phyloP scores from a whole-genome alignment of 2,797 vertebrate species.

The Helostoma temminkii region DNA sequence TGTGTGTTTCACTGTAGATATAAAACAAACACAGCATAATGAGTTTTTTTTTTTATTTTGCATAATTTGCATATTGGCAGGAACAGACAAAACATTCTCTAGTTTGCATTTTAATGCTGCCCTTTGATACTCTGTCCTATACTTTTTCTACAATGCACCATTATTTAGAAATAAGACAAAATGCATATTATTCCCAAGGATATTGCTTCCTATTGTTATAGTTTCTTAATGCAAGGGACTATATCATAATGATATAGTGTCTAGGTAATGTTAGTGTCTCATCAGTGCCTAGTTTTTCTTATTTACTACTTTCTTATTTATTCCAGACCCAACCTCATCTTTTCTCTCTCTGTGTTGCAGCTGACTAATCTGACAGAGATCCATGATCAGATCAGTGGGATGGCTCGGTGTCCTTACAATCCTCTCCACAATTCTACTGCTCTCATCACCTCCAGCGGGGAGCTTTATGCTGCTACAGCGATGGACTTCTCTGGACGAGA shows the following conservation, averaged over 20 bases:
- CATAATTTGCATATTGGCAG: slow-evolving; percentile 71
- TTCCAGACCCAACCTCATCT: neutral
- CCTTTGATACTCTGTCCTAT: slow-evolving; percentile 56
- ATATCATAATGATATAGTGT: neutral
- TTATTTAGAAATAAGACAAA: slow-evolving; percentile 41
- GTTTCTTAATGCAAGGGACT: slow-evolving; percentile 10
- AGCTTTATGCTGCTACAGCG: slow-evolving; percentile 96
- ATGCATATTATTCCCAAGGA: slow-evolving; percentile 15
- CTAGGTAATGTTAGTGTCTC: neutral
- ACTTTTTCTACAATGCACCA: slow-evolving; percentile 40
- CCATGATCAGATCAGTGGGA: slow-evolving; percentile 97
- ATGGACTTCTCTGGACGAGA: slow-evolving; percentile 98
- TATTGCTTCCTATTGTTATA: slow-evolving; percentile 22
- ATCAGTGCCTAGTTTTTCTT: slow-evolving; percentile 5
- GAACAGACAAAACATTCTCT: slow-evolving; percentile 64
- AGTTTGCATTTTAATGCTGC: slow-evolving; percentile 73
- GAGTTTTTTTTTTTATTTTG: slow-evolving; percentile 52
- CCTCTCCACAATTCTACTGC: slow-evolving; percentile 98
- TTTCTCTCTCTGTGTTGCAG: slow-evolving; percentile 71
- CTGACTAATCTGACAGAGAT: slow-evolving; percentile 94
- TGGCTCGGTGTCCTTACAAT: slow-evolving; percentile 98
- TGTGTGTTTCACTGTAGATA: slow-evolving; percentile 51
- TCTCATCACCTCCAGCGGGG: slow-evolving; percentile 93
- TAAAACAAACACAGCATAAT: slow-evolving; percentile 78
- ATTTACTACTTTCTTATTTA: slow-evolving; percentile 11